phyloP scores from a whole-genome alignment of 2,888 invertebrate genomes.

The Pogonocherus hispidulus region DNA sequence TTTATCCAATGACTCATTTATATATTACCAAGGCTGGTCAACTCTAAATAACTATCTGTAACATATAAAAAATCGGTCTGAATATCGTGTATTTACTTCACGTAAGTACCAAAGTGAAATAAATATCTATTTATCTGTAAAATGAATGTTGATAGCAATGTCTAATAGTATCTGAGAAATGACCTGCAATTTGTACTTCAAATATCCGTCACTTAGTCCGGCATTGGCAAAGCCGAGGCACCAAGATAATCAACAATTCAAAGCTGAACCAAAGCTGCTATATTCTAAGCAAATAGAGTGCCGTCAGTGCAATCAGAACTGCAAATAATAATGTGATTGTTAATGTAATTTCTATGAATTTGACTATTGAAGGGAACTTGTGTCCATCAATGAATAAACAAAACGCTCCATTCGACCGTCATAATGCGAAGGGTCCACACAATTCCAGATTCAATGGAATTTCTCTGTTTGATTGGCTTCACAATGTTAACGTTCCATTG shows the following conservation, averaged over 20 bases:
- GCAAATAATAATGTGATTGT: slow-evolving; percentile 69
- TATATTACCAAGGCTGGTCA: too few species aligned
- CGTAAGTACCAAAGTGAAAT: too few species aligned
- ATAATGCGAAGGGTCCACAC: slow-evolving; percentile 66
- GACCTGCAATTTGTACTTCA: too few species aligned
- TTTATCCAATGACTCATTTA: too few species aligned
- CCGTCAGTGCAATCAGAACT: slow-evolving; percentile 63
- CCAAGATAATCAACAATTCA: slow-evolving; percentile 2
- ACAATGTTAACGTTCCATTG: slow-evolving; percentile 45
- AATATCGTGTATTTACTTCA: too few species aligned
- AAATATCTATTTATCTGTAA: too few species aligned
- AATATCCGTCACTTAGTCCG: not conserved
- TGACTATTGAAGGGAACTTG: slow-evolving; percentile 64
- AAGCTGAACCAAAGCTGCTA: slow-evolving; percentile 5
- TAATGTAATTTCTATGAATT: slow-evolving; percentile 69
- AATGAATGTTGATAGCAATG: too few species aligned
- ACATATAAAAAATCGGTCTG: too few species aligned
- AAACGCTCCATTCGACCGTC: slow-evolving; percentile 59
- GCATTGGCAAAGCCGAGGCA: not conserved
- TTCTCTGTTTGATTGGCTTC: slow-evolving; percentile 42
- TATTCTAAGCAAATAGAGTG: slow-evolving; percentile 40
- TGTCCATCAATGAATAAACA: slow-evolving; percentile 62
- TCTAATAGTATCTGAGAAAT: too few species aligned
- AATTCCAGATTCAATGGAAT: slow-evolving; percentile 60
- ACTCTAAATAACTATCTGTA: too few species aligned